A percentile compares a stretch with the other conserved stretches of the same genome.
phyloP scores from a whole-genome alignment of 2,888 invertebrate genomes.

The Invenusta paracnida region DNA sequence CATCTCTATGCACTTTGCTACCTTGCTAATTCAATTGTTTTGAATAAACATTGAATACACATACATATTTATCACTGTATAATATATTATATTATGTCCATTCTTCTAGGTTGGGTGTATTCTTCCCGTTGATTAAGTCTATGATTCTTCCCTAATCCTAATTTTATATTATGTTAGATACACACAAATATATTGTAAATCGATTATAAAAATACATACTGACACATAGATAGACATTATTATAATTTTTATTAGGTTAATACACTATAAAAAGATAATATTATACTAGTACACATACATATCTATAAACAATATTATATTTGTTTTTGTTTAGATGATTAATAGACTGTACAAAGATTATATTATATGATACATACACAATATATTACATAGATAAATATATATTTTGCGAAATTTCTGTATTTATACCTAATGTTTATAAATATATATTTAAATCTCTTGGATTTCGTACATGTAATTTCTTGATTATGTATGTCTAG shows the following conservation, averaged over 20 bases:
- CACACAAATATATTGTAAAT: too few species aligned
- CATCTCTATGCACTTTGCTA: neutral
- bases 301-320: neutral
- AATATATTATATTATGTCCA: too few species aligned
- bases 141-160: neutral
- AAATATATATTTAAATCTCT: neutral
- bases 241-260: too few species aligned
- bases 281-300: neutral
- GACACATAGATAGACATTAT: too few species aligned
- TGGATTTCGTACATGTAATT: neutral
- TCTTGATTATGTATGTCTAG: neutral
- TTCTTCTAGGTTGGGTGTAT: neutral
- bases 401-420: neutral
- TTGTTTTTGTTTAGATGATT: neutral
- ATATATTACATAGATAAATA: neutral
- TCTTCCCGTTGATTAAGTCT: too few species aligned
- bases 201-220: too few species aligned
- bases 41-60: too few species aligned
- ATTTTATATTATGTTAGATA: neutral
- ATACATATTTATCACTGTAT: too few species aligned
- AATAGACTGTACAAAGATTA: too few species aligned
- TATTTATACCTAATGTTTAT: neutral
- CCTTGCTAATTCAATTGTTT: neutral
- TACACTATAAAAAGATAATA: too few species aligned
- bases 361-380: neutral